phyloP scores from a whole-genome alignment of 2,113 vertebrate species.

The Callaeas wilsoni region DNA sequence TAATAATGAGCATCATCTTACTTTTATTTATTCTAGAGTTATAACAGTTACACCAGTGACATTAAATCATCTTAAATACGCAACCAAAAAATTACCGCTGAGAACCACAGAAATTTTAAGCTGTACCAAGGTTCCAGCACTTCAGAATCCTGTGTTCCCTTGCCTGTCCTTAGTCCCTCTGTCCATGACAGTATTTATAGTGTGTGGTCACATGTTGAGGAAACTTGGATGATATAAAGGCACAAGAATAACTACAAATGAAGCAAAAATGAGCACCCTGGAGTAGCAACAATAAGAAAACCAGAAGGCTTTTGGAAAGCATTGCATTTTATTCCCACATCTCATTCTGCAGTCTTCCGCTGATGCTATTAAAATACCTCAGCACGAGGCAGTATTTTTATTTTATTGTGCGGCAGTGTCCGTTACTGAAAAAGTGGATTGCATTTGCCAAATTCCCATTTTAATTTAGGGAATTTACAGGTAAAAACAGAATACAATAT shows the following conservation, averaged over 20 bases:
- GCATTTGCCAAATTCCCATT: slow-evolving; percentile 17
- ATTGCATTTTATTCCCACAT: slow-evolving; percentile 13
- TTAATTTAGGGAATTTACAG: slow-evolving; percentile 8
- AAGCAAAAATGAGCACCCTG: background rate
- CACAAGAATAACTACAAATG: slow-evolving; percentile 26
- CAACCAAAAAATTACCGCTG: background rate
- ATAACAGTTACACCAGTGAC: background rate
- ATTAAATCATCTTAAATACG: background rate
- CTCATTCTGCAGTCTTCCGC: background rate
- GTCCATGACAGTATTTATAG: background rate
- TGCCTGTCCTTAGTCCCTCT: background rate
- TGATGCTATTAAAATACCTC: slow-evolving; percentile 44
- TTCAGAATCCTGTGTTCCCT: background rate
- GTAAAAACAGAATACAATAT: background rate
- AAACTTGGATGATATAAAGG: background rate
- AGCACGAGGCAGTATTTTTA: slow-evolving; percentile 31
- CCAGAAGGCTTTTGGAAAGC: slow-evolving; percentile 48
- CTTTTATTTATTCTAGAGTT: background rate
- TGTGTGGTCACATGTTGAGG: background rate
- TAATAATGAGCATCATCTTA: background rate
- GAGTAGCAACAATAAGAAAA: slow-evolving; percentile 16
- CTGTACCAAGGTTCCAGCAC: background rate
- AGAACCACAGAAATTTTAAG: background rate
- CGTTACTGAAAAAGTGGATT: slow-evolving; percentile 35
- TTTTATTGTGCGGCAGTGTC: slow-evolving; percentile 21